Conservation (phyloP, 1,140 invertebrate genomes). For the Popillia japonica region DNA sequence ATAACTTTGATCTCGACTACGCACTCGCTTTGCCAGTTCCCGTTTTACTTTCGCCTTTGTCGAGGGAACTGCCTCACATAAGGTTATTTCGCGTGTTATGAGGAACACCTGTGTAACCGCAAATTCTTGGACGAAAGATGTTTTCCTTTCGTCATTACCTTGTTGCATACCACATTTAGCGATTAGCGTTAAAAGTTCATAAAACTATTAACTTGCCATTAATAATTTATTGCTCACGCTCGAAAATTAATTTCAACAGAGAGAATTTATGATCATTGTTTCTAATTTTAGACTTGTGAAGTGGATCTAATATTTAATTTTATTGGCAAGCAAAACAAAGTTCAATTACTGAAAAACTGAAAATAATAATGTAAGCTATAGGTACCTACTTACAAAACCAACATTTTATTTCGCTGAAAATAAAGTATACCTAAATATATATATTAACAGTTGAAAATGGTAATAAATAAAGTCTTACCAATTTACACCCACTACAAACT, state of each 20-base stretch:
- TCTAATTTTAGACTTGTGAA: neutral
- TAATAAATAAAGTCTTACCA: too few relatives aligned
- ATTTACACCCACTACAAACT: too few relatives aligned
- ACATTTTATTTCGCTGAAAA: too few relatives aligned
- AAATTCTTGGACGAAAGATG: slow-evolving; percentile 16
- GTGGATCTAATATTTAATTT: too few relatives aligned
- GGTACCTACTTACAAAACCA: too few relatives aligned
- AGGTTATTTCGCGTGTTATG: neutral
- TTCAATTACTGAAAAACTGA: too few relatives aligned
- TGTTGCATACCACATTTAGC: neutral
- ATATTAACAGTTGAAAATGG: too few relatives aligned
- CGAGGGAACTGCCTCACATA: neutral
- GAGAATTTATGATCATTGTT: neutral
- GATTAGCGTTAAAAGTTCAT: neutral
- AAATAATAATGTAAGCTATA: too few relatives aligned
- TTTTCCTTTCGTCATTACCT: slow-evolving; percentile 14
- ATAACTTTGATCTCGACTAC: slow-evolving; percentile 14
- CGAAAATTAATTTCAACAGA: neutral
- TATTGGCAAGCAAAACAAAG: too few relatives aligned
- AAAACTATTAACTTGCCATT: slow-evolving; percentile 10
- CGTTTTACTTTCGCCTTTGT: neutral
- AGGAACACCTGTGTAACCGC: slow-evolving; percentile 35
- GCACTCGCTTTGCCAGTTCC: neutral
- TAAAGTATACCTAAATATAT: too few relatives aligned
- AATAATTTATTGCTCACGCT: neutral